These are phyloP conservation scores for Hipposideros larvatus DNA, from an alignment of 2,797 vertebrate genomes.

Conservation along the genomic window DNA sequence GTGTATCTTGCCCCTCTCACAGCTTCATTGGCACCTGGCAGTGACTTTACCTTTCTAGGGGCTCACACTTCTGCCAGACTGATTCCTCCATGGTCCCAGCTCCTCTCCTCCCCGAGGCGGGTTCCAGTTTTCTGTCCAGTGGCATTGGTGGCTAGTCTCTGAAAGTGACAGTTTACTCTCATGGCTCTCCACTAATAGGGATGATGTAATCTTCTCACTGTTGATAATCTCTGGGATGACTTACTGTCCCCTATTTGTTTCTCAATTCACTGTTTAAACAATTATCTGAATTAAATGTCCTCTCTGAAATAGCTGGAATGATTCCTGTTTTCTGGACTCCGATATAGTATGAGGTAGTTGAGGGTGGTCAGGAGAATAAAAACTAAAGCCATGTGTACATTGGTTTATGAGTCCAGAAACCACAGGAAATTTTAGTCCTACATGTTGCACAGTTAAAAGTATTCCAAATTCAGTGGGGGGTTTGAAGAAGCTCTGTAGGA, in stretches of 20 bases:
- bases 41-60: background rate
- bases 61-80: background rate
- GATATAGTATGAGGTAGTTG: background rate
- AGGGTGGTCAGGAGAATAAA: background rate
- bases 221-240: background rate
- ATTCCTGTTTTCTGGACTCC: background rate
- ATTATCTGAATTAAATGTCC: background rate
- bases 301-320: background rate
- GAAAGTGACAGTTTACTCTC: background rate
- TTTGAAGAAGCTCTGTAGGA: background rate
- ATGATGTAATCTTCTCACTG: background rate
- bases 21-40: background rate
- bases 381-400: background rate
- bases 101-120: background rate
- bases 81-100: background rate
- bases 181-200: background rate
- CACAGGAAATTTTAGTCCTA: background rate
- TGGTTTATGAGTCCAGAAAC: slow-evolving; percentile 17
- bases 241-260: background rate
- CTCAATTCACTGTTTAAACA: background rate
- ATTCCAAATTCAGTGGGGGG: background rate
- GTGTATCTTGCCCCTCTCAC: background rate
- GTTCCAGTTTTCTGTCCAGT: background rate
- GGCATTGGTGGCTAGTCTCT: background rate
- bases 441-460: background rate